A percentile compares a stretch with the other conserved stretches of the same genome.
phyloP scores from a whole-genome alignment of 2,888 invertebrate species.

The Cataglyphis livida region DNA sequence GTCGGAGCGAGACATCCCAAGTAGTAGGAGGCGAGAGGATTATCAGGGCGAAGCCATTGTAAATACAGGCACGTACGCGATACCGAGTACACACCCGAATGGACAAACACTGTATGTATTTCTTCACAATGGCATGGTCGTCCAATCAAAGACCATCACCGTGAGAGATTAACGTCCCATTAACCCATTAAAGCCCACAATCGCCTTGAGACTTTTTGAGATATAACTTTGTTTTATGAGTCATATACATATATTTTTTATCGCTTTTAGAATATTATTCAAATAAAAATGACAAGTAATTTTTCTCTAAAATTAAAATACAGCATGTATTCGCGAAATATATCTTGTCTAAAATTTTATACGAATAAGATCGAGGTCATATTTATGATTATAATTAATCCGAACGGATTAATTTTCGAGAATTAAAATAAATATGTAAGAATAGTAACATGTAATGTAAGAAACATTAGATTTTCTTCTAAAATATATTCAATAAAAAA shows the following conservation, averaged over 20 bases:
- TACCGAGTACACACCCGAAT: conserved; percentile 46
- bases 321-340: background rate
- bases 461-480: background rate
- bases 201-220: conserved; percentile 24
- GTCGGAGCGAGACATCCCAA: conserved; percentile 26
- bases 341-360: background rate
- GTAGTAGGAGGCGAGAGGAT: conserved; percentile 67
- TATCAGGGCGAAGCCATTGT: conserved; percentile 56
- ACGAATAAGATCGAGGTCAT: background rate
- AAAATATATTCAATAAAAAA: background rate
- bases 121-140: conserved; percentile 41
- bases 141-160: conserved; percentile 61
- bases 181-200: conserved; percentile 40
- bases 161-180: conserved; percentile 61
- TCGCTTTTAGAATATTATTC: background rate
- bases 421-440: background rate
- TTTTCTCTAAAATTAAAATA: background rate
- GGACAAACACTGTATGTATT: conserved; percentile 39
- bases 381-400: background rate
- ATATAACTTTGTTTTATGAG: background rate
- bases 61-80: conserved; percentile 47
- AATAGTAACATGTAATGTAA: background rate
- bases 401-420: background rate
- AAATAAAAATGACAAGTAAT: background rate
- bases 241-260: conserved; percentile 6